Evolutionary conservation across 2,888 invertebrate genomes (phyloP).

Genomic region (Brachyptera putata): DNA sequence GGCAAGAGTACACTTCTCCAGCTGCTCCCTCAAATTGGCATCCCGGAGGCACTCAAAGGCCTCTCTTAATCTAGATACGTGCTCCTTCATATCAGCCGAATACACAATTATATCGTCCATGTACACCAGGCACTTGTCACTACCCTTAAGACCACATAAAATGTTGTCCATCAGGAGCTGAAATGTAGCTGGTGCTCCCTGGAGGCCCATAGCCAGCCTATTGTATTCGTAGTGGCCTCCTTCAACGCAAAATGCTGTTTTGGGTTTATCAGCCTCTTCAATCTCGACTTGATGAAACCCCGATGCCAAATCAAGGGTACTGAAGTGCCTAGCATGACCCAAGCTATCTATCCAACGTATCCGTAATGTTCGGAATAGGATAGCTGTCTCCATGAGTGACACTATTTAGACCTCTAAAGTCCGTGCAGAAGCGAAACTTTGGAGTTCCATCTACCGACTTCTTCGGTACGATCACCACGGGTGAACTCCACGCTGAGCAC

Average conservation of each 20-base stretch:
- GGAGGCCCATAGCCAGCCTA: slow-evolving; percentile 22
- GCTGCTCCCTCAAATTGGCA: slow-evolving; percentile 33
- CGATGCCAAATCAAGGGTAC: slow-evolving; percentile 28
- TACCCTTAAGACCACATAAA: not conserved
- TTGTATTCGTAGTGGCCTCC: slow-evolving; percentile 30
- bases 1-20: slow-evolving; percentile 34
- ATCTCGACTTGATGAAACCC: slow-evolving; percentile 34
- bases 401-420: slow-evolving; percentile 29
- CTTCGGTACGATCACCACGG: not conserved
- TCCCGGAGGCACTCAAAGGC: slow-evolving; percentile 31
- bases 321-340: slow-evolving; percentile 29
- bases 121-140: not conserved
- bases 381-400: slow-evolving; percentile 24
- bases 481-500: not conserved
- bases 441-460: not conserved
- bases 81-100: slow-evolving; percentile 21
- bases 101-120: not conserved
- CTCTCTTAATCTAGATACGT: slow-evolving; percentile 26
- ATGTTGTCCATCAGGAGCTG: slow-evolving; percentile 12
- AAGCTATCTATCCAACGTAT: slow-evolving; percentile 33
- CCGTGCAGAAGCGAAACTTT: not conserved
- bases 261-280: slow-evolving; percentile 17
- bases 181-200: not conserved
- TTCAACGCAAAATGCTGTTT: slow-evolving; percentile 32
- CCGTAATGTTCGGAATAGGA: slow-evolving; percentile 27